These are phyloP conservation scores for Parochlus steinenii DNA, from an alignment of 2,888 invertebrate genomes.

Conservation along the genomic window DNA sequence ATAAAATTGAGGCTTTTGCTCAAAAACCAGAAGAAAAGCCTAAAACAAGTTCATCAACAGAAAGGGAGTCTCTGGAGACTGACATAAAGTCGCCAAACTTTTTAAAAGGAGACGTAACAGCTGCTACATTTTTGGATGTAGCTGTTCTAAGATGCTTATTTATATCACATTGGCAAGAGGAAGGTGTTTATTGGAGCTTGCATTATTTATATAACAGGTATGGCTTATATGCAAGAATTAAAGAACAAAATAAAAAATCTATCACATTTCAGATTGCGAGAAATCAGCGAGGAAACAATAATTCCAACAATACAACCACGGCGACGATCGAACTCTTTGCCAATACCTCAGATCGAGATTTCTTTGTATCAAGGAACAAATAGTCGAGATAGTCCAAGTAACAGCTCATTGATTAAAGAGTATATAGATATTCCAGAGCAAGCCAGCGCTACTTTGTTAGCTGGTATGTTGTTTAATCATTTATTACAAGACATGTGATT, in stretches of 20 bases:
- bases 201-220: slow-evolving; percentile 84
- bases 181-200: slow-evolving; percentile 94
- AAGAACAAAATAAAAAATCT: slow-evolving; percentile 5
- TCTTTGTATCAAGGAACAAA: slow-evolving; percentile 66
- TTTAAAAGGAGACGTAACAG: slow-evolving; percentile 38
- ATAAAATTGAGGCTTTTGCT: slow-evolving; percentile 24
- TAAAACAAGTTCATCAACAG: slow-evolving; percentile 42
- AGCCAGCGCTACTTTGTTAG: slow-evolving; percentile 36
- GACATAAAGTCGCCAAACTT: slow-evolving; percentile 20
- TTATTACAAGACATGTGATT: not conserved
- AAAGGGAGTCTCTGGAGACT: slow-evolving; percentile 61
- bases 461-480: too few relatives aligned
- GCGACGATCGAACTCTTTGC: slow-evolving; percentile 80
- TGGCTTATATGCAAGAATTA: too few relatives aligned
- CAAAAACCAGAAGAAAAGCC: slow-evolving; percentile 10
- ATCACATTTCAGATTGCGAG: slow-evolving; percentile 46
- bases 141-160: slow-evolving; percentile 91
- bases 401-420: slow-evolving; percentile 40
- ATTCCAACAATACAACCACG: slow-evolving; percentile 62
- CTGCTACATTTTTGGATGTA: slow-evolving; percentile 92
- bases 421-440: slow-evolving; percentile 65
- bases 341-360: slow-evolving; percentile 83
- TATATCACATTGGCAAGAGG: slow-evolving; percentile 94
- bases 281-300: slow-evolving; percentile 66
- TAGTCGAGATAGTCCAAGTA: slow-evolving; percentile 24